Conservation (phyloP, 2,888 invertebrate species). For the Drosophila recens region DNA sequence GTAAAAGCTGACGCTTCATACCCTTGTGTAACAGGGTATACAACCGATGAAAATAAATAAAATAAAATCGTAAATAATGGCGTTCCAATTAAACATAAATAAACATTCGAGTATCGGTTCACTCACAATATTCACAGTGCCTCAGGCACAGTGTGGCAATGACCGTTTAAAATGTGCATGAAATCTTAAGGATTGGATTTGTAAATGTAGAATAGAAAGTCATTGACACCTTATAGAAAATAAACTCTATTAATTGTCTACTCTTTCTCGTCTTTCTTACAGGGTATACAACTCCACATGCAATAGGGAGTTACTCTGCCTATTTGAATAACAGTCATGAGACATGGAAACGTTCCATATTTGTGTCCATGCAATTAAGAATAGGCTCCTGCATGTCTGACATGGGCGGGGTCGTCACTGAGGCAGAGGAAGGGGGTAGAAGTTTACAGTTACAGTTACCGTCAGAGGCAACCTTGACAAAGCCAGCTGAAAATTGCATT, state of each 20-base stretch:
- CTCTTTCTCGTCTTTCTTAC: not conserved
- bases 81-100: conserved; percentile 21
- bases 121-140: not conserved
- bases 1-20: not conserved
- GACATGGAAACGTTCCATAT: not conserved
- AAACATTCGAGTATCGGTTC: not conserved
- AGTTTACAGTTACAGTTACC: not conserved
- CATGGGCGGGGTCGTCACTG: not conserved
- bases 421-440: not conserved
- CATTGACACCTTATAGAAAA: not conserved
- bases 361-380: conserved; percentile 18
- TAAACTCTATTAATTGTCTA: not conserved
- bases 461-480: conserved; percentile 40
- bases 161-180: not conserved
- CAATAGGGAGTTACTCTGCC: not conserved
- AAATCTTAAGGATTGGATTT: not conserved
- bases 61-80: conserved; percentile 19
- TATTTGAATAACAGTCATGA: conserved; percentile 2
- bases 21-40: not conserved
- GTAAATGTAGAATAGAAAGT: not conserved
- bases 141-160: conserved; percentile 20
- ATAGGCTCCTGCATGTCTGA: conserved; percentile 2
- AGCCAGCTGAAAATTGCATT: conserved; percentile 56
- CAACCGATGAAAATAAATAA: not conserved
- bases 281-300: not conserved